Percentiles rank a stretch among this genome's conserved stretches.
phyloP scores from a whole-genome alignment of 2,797 vertebrate species.

The Rhinophrynus dorsalis region DNA sequence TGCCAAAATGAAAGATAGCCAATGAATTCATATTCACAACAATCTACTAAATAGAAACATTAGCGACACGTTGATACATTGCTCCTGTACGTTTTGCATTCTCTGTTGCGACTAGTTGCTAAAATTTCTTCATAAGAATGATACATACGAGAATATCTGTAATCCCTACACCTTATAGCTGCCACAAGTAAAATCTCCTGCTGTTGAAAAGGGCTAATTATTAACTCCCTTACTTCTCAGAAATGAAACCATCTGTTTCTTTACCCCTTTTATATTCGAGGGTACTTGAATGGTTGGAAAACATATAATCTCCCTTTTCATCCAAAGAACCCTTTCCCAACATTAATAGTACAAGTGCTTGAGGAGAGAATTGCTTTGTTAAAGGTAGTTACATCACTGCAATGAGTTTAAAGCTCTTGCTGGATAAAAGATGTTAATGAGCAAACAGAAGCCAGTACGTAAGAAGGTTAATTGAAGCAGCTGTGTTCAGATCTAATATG shows the following conservation, averaged over 20 bases:
- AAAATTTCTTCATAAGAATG: too few species aligned
- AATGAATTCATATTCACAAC: too few species aligned
- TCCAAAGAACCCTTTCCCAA: not conserved
- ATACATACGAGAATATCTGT: too few species aligned
- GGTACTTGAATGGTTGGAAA: constrained; percentile 10
- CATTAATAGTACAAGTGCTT: not conserved
- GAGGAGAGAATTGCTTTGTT: not conserved
- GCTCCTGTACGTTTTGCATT: too few species aligned
- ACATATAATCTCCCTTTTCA: not conserved
- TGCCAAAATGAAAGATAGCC: too few species aligned
- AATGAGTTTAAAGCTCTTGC: not conserved
- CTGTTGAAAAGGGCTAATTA: constrained; percentile 16
- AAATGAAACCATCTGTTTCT: constrained; percentile 33
- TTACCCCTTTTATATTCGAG: constrained; percentile 1
- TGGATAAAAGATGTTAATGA: not conserved
- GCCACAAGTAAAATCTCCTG: not conserved
- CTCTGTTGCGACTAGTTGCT: too few species aligned
- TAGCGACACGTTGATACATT: too few species aligned
- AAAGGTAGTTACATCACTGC: not conserved
- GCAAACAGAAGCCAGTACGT: not conserved
- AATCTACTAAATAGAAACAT: too few species aligned
- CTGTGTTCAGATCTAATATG: constrained; percentile 2
- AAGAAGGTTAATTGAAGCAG: constrained; percentile 25
- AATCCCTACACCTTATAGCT: too few species aligned
- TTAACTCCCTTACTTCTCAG: not conserved